Evolutionary conservation across 2,113 vertebrate species (phyloP).

Genomic region (Arizona elegans): DNA sequence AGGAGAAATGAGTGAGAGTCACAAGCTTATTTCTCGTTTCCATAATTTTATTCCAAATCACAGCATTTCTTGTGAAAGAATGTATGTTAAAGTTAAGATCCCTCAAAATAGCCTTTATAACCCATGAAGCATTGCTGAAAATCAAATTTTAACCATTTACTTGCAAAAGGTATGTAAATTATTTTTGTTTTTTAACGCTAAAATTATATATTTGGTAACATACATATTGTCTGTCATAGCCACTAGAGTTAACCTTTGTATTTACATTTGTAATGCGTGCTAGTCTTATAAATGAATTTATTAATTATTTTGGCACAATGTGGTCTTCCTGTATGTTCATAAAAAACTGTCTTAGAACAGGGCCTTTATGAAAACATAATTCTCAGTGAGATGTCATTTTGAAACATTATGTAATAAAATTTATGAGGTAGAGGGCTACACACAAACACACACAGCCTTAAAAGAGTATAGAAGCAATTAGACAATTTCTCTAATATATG

Average conservation of each 20-base stretch:
- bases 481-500: not conserved
- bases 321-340: constrained; percentile 33
- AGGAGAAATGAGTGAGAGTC: not conserved
- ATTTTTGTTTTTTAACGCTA: constrained; percentile 44
- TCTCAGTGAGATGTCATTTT: not conserved
- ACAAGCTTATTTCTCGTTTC: constrained; percentile 43
- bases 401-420: not conserved
- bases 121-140: constrained; percentile 23
- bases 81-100: constrained; percentile 29
- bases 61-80: constrained; percentile 61
- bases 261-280: constrained; percentile 52
- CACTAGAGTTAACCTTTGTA: constrained; percentile 53
- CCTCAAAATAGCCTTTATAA: constrained; percentile 37
- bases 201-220: constrained; percentile 44
- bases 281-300: constrained; percentile 27
- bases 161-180: constrained; percentile 60
- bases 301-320: constrained; percentile 30
- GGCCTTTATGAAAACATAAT: constrained; percentile 1
- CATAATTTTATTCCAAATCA: constrained; percentile 55
- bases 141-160: constrained; percentile 45
- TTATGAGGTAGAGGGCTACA: not conserved
- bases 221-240: constrained; percentile 44
- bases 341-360: constrained; percentile 34
- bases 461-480: not conserved
- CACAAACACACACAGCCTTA: not conserved